Base-by-base conservation (phyloP, 2,888 invertebrate genomes). In the Allygus modestus region DNA sequence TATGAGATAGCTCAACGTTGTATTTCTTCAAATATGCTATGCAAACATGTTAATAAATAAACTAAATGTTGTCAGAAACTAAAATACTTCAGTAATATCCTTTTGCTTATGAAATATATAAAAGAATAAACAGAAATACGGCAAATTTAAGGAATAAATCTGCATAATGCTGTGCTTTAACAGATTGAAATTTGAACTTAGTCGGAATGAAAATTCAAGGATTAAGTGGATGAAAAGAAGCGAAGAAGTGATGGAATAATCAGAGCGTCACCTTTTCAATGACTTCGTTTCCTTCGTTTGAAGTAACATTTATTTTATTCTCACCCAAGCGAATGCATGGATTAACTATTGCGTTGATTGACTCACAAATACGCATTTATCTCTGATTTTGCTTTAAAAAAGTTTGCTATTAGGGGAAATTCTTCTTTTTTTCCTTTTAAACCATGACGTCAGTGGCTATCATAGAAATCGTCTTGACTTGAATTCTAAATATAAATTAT, bases 201-300 rank as follows among this genome's bases (percentile, higher is more conserved):
- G 65, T 17, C 65, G 65, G 65, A 65, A 65, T 65, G 65, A 65
- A 65, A 65, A 65, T 65, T 26, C 65, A 31, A 65, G 65, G 65
- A 65, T 65, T 65, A 65, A 65, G 28, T 28, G 65, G 65, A 65
- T 65, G 65, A 65, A 65, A 65, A 65, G 65, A 65, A 65, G 65
- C 65, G 65, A 65, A 65, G 65, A 65, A 65, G 65, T 65, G 65
- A 65, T 65, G 28, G 65, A 65, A 65, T 65, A 65, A 65, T 65
- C 65, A 65, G 31, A 65, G 65, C 65, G 65, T 65, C 65, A 65
- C 65, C 65, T 65, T 65, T 65, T 65, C 65, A 65, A 65, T 65
- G 65, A 65, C 31, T 65, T 65, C 65, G 65, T 65, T 65, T 65
- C 65, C 65, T 65, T 65, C 65, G 65, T 65, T 65, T 65, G 65